Evolutionary conservation across 2,113 vertebrate species (phyloP).

Genomic region (Callipepla californica): DNA sequence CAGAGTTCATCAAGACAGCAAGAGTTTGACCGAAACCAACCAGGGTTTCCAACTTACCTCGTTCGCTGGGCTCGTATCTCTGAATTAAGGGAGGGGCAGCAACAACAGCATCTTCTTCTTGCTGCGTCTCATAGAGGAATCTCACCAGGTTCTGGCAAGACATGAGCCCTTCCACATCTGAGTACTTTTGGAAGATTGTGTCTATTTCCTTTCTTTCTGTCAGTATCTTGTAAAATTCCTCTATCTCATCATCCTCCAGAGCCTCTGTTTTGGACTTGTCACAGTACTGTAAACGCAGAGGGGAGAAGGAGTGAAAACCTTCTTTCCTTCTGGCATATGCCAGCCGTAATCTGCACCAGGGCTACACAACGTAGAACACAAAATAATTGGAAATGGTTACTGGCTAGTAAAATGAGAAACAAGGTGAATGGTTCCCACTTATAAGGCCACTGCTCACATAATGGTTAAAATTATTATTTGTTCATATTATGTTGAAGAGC

Average conservation of each 20-base stretch:
- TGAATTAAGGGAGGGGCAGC: constrained; percentile 87
- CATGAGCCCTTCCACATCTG: constrained; percentile 76
- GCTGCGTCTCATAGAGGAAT: constrained; percentile 86
- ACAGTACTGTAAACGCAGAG: constrained; percentile 85
- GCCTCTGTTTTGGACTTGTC: constrained; percentile 89
- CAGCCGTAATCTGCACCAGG: constrained; percentile 71
- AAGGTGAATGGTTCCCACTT: not conserved
- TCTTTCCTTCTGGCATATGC: constrained; percentile 72
- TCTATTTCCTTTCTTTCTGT: constrained; percentile 90
- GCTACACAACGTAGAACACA: constrained; percentile 75
- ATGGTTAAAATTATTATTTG: not conserved
- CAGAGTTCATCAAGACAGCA: not conserved
- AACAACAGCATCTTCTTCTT: constrained; percentile 80
- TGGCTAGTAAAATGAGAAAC: not conserved
- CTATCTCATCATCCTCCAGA: constrained; percentile 92
- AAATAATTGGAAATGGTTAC: constrained; percentile 66
- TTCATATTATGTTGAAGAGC: not conserved
- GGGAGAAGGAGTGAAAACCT: constrained; percentile 73
- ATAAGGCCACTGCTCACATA: not conserved
- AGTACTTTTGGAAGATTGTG: constrained; percentile 79
- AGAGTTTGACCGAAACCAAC: not conserved
- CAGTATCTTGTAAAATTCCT: constrained; percentile 90
- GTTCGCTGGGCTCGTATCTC: constrained; percentile 86
- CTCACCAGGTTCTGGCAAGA: constrained; percentile 79
- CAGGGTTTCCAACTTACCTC: constrained; percentile 78